phyloP scores from a whole-genome alignment of 2,888 invertebrate species.

The Caenorhabditis sinica region DNA sequence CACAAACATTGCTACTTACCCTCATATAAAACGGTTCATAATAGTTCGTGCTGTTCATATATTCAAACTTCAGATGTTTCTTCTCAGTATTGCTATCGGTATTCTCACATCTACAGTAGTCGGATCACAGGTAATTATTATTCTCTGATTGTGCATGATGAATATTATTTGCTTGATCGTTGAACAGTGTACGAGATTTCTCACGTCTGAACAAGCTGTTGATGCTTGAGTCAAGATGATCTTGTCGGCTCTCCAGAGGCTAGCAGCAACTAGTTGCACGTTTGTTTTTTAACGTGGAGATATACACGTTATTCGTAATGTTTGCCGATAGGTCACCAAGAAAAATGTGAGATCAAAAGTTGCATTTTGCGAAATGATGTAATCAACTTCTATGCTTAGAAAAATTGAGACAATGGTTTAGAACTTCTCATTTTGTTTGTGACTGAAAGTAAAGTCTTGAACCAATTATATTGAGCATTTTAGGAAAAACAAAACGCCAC shows the following conservation, averaged over 20 bases:
- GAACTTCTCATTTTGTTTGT: too few species aligned
- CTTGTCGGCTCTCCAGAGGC: constrained; percentile 31
- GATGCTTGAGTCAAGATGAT: constrained; percentile 46
- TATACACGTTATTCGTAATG: not conserved
- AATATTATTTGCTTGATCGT: constrained; percentile 52
- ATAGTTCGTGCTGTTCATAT: not conserved
- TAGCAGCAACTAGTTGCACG: constrained; percentile 53
- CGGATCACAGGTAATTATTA: constrained; percentile 25
- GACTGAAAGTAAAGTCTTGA: not conserved
- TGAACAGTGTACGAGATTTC: constrained; percentile 58
- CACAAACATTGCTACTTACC: constrained; percentile 58
- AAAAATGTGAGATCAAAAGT: too few species aligned
- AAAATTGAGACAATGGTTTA: too few species aligned
- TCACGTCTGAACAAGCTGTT: constrained; percentile 49
- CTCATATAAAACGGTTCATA: constrained; percentile 46
- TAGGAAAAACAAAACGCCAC: constrained; percentile 7
- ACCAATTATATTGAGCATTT: not conserved
- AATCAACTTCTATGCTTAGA: too few species aligned
- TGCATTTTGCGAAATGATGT: too few species aligned
- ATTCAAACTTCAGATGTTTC: constrained; percentile 18
- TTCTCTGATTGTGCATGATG: not conserved
- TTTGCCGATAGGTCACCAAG: not conserved
- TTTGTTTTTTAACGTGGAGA: constrained; percentile 52
- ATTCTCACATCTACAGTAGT: not conserved
- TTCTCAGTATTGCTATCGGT: not conserved